A percentile compares a stretch with the other conserved stretches of the same genome.
Evolutionary conservation across 2,113 vertebrate genomes (phyloP).

Genomic region (Trogon melanurus): DNA sequence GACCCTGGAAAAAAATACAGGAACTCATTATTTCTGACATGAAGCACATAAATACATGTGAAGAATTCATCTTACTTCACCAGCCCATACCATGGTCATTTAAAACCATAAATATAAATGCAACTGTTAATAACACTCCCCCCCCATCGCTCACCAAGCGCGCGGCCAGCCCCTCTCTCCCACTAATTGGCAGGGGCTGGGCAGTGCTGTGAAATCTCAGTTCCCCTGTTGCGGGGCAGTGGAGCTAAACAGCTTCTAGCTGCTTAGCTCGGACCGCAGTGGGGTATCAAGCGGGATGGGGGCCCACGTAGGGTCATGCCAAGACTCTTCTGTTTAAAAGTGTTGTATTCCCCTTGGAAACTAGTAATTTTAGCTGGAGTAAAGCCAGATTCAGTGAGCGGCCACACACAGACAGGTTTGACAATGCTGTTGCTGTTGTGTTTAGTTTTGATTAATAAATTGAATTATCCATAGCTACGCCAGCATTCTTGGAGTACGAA

Average conservation of each 20-base stretch:
- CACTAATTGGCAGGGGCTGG: background rate
- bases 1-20: background rate
- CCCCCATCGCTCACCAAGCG: background rate
- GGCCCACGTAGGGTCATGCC: background rate
- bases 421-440: background rate
- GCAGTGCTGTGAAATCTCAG: background rate
- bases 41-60: background rate
- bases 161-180: background rate
- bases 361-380: background rate
- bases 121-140: background rate
- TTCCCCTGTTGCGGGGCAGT: background rate
- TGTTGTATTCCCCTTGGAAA: background rate
- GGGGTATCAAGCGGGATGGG: background rate
- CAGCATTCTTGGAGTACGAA: background rate
- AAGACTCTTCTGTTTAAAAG: background rate
- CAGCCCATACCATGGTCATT: background rate
- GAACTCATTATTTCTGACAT: background rate
- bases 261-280: background rate
- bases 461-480: background rate
- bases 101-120: background rate
- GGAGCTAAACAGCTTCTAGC: conserved; percentile 34
- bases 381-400: background rate
- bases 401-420: background rate
- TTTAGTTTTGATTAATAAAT: conserved; percentile 7
- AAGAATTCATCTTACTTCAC: background rate